Percentiles rank a stretch among this genome's conserved stretches.
These are phyloP conservation scores for Xenus cinereus DNA, from an alignment of 2,113 vertebrate species.

Conservation along the genomic window DNA sequence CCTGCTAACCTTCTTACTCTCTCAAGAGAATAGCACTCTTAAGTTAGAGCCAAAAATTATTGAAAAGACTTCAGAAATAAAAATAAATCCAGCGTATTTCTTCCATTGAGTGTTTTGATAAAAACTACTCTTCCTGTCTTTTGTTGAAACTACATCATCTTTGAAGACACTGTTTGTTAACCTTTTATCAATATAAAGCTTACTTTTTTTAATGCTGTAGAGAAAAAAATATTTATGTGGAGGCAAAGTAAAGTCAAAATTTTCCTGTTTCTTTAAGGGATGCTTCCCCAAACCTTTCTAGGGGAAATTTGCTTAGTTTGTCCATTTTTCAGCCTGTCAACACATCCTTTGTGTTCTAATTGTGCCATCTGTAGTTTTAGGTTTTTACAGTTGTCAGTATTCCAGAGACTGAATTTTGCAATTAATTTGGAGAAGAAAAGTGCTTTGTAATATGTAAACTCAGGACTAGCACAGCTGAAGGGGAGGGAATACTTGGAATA, in stretches of 20 bases:
- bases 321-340: constrained; percentile 6
- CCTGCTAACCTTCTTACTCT: background rate
- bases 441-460: background rate
- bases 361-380: background rate
- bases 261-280: background rate
- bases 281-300: background rate
- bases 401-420: background rate
- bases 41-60: background rate
- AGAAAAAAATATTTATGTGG: background rate
- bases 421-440: background rate
- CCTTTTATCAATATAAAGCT: background rate
- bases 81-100: background rate
- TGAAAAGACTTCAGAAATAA: background rate
- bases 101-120: background rate
- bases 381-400: constrained; percentile 3
- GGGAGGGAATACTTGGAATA: background rate
- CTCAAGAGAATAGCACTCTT: background rate
- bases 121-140: background rate
- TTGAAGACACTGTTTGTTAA: background rate
- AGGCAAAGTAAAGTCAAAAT: background rate
- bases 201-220: background rate
- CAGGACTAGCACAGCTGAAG: background rate
- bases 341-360: background rate
- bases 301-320: background rate
- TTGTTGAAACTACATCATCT: background rate